These are phyloP conservation scores for Dendrolimus houi DNA, from an alignment of 2,888 invertebrate genomes.

Conservation along the genomic window DNA sequence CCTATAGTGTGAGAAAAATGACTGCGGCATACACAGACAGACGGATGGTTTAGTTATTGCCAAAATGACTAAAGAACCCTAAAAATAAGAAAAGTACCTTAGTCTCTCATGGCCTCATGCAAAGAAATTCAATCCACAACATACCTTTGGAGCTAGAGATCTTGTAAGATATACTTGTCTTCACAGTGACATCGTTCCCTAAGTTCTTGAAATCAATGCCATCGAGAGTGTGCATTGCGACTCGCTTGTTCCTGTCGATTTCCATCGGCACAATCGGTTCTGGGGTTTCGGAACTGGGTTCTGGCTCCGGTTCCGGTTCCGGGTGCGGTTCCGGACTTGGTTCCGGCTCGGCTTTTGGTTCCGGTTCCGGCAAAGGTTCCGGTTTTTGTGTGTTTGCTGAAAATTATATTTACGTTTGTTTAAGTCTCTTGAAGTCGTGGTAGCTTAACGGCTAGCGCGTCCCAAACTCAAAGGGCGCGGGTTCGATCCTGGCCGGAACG, in stretches of 20 bases:
- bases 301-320: conserved; percentile 19
- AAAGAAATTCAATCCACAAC: conserved; percentile 2
- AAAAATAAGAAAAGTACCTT: too few species aligned
- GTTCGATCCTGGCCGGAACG: too few species aligned
- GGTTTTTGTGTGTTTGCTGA: conserved; percentile 41
- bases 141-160: conserved; percentile 79
- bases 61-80: too few species aligned
- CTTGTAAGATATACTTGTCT: conserved; percentile 87
- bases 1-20: too few species aligned
- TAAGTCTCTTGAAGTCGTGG: too few species aligned
- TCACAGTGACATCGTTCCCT: conserved; percentile 81
- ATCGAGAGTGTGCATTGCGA: conserved; percentile 66
- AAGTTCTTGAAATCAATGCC: conserved; percentile 63
- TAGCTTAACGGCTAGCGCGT: too few species aligned
- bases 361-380: conserved; percentile 35
- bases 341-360: conserved; percentile 25
- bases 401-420: background rate
- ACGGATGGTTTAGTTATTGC: too few species aligned
- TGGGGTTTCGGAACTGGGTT: conserved; percentile 41
- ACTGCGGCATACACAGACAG: too few species aligned
- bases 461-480: too few species aligned
- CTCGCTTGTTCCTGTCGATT: conserved; percentile 72
- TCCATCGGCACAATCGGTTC: conserved; percentile 39
- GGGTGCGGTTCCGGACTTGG: conserved; percentile 38
- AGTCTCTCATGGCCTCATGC: too few species aligned